Evolutionary conservation across 2,888 invertebrate genomes (phyloP).

Genomic region (Phortica magna): DNA sequence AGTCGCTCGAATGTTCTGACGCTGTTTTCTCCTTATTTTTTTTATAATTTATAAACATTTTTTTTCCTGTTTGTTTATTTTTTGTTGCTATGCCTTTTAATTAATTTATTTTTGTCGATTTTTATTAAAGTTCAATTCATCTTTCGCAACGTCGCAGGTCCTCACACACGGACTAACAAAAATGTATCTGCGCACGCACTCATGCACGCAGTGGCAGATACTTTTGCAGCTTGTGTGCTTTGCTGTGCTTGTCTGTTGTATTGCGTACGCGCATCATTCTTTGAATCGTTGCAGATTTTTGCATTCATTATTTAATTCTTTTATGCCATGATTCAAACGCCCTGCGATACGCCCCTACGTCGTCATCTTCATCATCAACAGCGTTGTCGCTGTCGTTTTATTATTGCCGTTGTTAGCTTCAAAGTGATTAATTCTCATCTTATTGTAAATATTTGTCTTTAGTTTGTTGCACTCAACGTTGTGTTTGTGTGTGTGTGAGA

Average conservation of each 20-base stretch:
- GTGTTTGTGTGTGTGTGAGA: no score
- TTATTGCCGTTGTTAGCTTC: neutral
- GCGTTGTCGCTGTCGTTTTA: no score
- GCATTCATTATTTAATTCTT: slow-evolving; percentile 71
- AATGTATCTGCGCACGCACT: no score
- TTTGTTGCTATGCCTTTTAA: slow-evolving; percentile 10
- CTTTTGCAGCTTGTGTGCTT: no score
- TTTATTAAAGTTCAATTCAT: slow-evolving; percentile 50
- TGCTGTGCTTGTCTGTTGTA: no score
- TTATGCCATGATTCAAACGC: slow-evolving; percentile 1
- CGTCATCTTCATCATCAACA: no score
- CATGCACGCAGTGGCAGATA: no score
- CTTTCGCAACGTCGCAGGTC: slow-evolving; percentile 8
- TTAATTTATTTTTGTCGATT: slow-evolving; percentile 69
- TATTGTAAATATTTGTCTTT: slow-evolving; percentile 73
- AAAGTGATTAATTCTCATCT: slow-evolving; percentile 56
- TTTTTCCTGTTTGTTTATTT: neutral
- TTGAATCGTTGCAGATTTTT: slow-evolving; percentile 42
- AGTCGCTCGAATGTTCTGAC: no score
- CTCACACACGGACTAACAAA: no score
- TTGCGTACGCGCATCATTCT: no score
- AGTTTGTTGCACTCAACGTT: slow-evolving; percentile 63
- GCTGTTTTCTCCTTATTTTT: neutral
- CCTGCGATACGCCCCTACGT: no score
- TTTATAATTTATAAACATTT: slow-evolving; percentile 39